Base-by-base conservation (phyloP, 1,140 invertebrate genomes). In the Scaptomyza graminum region DNA sequence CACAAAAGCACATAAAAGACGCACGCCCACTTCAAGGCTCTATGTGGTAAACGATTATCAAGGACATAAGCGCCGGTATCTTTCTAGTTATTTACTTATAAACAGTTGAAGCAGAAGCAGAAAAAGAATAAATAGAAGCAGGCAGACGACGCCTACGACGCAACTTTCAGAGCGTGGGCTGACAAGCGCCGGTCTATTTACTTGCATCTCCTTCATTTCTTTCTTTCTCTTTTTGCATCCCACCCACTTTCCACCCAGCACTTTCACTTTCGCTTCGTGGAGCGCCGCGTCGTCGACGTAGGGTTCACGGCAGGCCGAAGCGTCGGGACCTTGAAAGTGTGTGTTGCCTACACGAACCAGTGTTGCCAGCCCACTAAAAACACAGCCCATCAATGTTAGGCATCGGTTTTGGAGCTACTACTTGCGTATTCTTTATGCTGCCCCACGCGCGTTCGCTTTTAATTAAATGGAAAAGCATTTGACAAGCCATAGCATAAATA, bases 1-100 rank as follows among this genome's bases (percentile, higher is more conserved):
- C 41, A 43, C 37, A 41, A 41, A 12, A 41, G 5, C 37, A 41
- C 37, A 12, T 6, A n/a, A 41, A 43, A 69, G 31, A 12, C 8
- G 18, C 12, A 43, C 47, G 7, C 34, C 60, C 49, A 76, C 56
- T 66, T 61, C 62, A 44, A 44, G 9, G 73, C 25, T 55, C 47
- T n/a, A 47, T 44, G 28, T 34, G 51, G 64, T 62, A 72, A 83
- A 72, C 74, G 70, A 69, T 66, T 87, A 69, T 88, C 83, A 87
- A 87, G 78, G 82, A 88, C 83, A 75, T 88, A 75, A 78, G 82
- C 78, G 75, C 78, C 83, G 78, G 75, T 16, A 61, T 70, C 65
- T 63, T 46, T 50, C 12, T 15, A 50, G 64, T 82, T 82, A 87
- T 87, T 85, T 76, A 79, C 75, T 50, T 69, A 76, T 6, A 81